A percentile compares a stretch with the other conserved stretches of the same genome.
phyloP scores from a whole-genome alignment of 2,888 invertebrate species.

The Cerceris rybyensis region DNA sequence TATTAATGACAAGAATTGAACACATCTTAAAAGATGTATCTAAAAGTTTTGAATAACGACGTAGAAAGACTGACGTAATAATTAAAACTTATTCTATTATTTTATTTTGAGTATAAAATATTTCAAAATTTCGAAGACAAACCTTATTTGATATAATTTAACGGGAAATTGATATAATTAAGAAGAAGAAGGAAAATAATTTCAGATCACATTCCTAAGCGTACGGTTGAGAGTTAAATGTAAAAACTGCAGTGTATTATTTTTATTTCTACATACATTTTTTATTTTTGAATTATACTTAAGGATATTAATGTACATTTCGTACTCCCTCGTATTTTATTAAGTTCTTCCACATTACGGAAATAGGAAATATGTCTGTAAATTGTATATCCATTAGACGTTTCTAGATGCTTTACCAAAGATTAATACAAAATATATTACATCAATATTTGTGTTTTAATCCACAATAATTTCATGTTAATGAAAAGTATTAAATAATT shows the following conservation, averaged over 20 bases:
- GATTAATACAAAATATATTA: slow-evolving; percentile 32
- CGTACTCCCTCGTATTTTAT: slow-evolving; percentile 6
- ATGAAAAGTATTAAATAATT: neutral
- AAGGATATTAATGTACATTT: slow-evolving; percentile 19
- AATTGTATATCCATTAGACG: slow-evolving; percentile 6
- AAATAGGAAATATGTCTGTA: slow-evolving; percentile 5
- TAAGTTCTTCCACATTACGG: slow-evolving; percentile 6
- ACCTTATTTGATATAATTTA: slow-evolving; percentile 12
- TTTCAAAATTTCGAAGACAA: neutral
- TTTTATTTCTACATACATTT: slow-evolving; percentile 34
- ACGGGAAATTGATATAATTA: neutral
- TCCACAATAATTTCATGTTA: neutral
- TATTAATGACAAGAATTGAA: no score
- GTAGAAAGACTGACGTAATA: no score
- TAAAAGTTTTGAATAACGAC: no score
- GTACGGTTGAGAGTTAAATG: slow-evolving; percentile 41
- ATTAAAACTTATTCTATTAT: no score
- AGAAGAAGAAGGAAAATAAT: slow-evolving; percentile 17
- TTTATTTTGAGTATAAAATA: no score
- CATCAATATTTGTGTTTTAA: slow-evolving; percentile 1
- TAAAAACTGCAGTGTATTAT: slow-evolving; percentile 24
- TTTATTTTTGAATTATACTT: slow-evolving; percentile 31
- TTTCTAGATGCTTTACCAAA: slow-evolving; percentile 48
- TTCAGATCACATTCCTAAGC: slow-evolving; percentile 54
- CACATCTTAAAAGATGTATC: no score